Base-by-base conservation (phyloP, 1,140 invertebrate species). In the Diabrotica virgifera region DNA sequence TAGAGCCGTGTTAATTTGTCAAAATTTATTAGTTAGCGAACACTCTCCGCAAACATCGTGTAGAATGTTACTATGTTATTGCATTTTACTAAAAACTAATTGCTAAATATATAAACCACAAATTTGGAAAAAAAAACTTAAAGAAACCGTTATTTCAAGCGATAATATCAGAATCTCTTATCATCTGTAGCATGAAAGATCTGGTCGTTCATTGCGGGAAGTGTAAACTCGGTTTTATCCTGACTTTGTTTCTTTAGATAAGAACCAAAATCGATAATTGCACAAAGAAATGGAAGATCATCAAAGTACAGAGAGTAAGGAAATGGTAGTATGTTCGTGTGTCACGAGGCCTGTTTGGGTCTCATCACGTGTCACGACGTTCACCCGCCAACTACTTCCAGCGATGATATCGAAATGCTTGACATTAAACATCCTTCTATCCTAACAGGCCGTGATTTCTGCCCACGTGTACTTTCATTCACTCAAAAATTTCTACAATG, bases 401-500 rank as follows among this genome's bases (percentile, higher is more conserved):
- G 40, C 40, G 40, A 46, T 46, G 40, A 46, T 46, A 46, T 46
- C 40, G 40, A 46, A 46, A 46, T 46, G 40, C 40, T 46, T 46
- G 40, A 46, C 40, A 46, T 46, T 46, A 46, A 46, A 46, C 40
- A 46, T 46, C 40, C 40, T 46, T n/a, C 40, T 46, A 46, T 46
- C 40, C 40, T 46, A 46, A 46, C 40, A 46, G 40, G 40, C 40
- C 40, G 40, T 46, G 40, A 46, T 46, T 46, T 46, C 40, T 46
- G n/a, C 40, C 40, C 40, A 46, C 40, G 40, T 46, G 40, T 46
- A n/a, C 40, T n/a, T 46, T 46, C 40, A 46, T 46, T 46, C 40
- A 46, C 40, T 46, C 40, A 46, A 46, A 46, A 46, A 46, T 46
- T 46, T 46, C 40, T 46, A 46, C 40, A 46, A 46, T 46, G 40